A percentile compares a stretch with the other conserved stretches of the same genome.
Evolutionary conservation across 2,797 vertebrate genomes (phyloP).

Genomic region (Streptopelia turtur): DNA sequence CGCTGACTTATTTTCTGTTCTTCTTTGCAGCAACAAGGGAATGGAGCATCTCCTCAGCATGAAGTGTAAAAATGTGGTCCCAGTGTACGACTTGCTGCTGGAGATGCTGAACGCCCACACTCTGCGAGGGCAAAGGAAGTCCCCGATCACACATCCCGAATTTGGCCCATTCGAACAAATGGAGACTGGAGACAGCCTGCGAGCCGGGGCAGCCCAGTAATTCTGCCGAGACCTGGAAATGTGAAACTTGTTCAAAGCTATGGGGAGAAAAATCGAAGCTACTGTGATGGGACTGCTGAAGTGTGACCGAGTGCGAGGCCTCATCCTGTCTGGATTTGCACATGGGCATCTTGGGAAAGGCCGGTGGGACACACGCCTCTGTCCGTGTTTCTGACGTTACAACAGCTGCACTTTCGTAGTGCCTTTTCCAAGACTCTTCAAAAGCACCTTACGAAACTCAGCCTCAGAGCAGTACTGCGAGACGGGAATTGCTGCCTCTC

Average conservation of each 20-base stretch:
- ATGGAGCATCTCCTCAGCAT: constrained; percentile 96
- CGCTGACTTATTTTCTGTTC: not conserved
- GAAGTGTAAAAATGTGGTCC: constrained; percentile 96
- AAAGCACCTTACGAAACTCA: constrained; percentile 58
- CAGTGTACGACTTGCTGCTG: constrained; percentile 93
- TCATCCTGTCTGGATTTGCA: not conserved
- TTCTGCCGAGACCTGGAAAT: not conserved
- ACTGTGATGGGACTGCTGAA: not conserved
- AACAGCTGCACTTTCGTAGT: constrained; percentile 49
- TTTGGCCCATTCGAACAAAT: constrained; percentile 32
- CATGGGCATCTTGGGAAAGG: not conserved
- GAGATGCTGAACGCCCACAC: constrained; percentile 97
- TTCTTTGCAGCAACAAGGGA: constrained; percentile 90
- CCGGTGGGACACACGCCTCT: not conserved
- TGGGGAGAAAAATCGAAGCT: not conserved
- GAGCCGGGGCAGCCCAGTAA: constrained; percentile 32
- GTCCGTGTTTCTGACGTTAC: not conserved
- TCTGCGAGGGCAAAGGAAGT: constrained; percentile 79
- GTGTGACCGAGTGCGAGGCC: not conserved
- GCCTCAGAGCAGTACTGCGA: constrained; percentile 10
- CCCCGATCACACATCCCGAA: constrained; percentile 50
- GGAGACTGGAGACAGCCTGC: constrained; percentile 43
- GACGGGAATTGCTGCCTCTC: not conserved
- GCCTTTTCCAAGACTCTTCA: constrained; percentile 59
- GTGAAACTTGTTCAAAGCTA: not conserved